phyloP scores from a whole-genome alignment of 1,140 invertebrate genomes.

The Drosophila kohkoa region DNA sequence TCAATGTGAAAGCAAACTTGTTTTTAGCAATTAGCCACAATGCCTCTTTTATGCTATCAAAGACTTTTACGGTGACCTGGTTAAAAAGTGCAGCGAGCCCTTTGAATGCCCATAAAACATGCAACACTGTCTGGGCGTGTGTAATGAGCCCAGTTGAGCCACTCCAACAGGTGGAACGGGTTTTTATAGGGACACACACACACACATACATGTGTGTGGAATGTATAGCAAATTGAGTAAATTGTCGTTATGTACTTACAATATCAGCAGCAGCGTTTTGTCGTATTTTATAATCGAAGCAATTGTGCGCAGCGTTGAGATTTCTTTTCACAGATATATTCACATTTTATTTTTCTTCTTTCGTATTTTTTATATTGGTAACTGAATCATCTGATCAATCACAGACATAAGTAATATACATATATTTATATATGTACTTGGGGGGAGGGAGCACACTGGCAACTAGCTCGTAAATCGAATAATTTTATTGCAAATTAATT shows the following conservation, averaged over 20 bases:
- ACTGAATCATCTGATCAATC: slow-evolving; percentile 37
- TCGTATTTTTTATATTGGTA: slow-evolving; percentile 6
- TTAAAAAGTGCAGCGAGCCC: slow-evolving; percentile 50
- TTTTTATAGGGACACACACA: slow-evolving; percentile 24
- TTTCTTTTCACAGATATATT: slow-evolving; percentile 9
- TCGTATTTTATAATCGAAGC: slow-evolving; percentile 9
- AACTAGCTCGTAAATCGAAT: slow-evolving; percentile 49
- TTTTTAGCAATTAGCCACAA: slow-evolving; percentile 42
- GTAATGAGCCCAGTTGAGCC: slow-evolving; percentile 16
- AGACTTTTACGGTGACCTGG: slow-evolving; percentile 60
- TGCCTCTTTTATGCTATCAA: slow-evolving; percentile 39
- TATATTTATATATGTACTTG: slow-evolving; percentile 5
- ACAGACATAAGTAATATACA: neutral
- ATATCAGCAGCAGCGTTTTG: slow-evolving; percentile 12
- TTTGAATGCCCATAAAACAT: slow-evolving; percentile 53
- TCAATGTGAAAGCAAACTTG: slow-evolving; percentile 53
- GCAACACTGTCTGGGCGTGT: slow-evolving; percentile 19
- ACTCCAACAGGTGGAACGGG: slow-evolving; percentile 48
- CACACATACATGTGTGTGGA: neutral
- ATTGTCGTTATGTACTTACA: slow-evolving; percentile 26
- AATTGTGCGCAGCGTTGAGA: slow-evolving; percentile 13
- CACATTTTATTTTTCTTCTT: neutral
- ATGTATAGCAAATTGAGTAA: slow-evolving; percentile 12
- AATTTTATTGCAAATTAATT: slow-evolving; percentile 69
- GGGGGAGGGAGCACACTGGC: slow-evolving; percentile 20